Evolutionary conservation across 2,888 invertebrate species (phyloP).

Genomic region (Altica lythri): DNA sequence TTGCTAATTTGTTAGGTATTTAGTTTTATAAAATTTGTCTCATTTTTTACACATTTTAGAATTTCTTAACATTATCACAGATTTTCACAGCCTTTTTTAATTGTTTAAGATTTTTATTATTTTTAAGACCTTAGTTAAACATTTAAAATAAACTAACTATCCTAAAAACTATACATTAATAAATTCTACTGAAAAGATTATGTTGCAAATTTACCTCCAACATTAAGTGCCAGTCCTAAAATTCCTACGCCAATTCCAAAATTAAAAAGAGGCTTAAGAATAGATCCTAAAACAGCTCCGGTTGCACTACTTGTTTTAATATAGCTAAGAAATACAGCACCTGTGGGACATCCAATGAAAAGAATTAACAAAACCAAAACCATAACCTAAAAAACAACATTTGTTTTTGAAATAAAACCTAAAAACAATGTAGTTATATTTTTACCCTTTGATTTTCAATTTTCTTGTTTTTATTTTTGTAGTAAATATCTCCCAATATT

Average conservation of each 20-base stretch:
- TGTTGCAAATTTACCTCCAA: slow-evolving; percentile 32
- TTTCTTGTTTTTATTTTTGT: not conserved
- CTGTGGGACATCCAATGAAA: slow-evolving; percentile 12
- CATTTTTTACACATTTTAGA: too few relatives aligned
- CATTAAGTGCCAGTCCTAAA: slow-evolving; percentile 28
- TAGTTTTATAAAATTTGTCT: too few relatives aligned
- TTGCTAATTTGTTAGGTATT: too few relatives aligned
- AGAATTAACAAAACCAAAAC: not conserved
- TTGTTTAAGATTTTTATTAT: too few relatives aligned
- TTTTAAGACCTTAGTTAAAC: too few relatives aligned
- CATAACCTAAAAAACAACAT: slow-evolving; percentile 5
- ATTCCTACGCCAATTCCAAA: slow-evolving; percentile 30
- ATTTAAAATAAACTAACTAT: too few relatives aligned
- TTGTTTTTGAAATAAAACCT: too few relatives aligned
- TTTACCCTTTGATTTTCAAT: not conserved
- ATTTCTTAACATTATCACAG: too few relatives aligned
- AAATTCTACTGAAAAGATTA: too few relatives aligned
- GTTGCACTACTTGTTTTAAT: not conserved
- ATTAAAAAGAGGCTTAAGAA: slow-evolving; percentile 27
- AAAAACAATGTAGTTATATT: too few relatives aligned
- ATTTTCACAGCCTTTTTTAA: too few relatives aligned
- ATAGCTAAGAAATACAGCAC: not conserved
- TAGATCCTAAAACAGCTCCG: slow-evolving; percentile 26
- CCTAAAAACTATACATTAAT: too few relatives aligned
- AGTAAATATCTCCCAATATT: slow-evolving; percentile 19